These are phyloP conservation scores for Agrilus biguttatus DNA, from an alignment of 2,888 invertebrate genomes.

Conservation along the genomic window DNA sequence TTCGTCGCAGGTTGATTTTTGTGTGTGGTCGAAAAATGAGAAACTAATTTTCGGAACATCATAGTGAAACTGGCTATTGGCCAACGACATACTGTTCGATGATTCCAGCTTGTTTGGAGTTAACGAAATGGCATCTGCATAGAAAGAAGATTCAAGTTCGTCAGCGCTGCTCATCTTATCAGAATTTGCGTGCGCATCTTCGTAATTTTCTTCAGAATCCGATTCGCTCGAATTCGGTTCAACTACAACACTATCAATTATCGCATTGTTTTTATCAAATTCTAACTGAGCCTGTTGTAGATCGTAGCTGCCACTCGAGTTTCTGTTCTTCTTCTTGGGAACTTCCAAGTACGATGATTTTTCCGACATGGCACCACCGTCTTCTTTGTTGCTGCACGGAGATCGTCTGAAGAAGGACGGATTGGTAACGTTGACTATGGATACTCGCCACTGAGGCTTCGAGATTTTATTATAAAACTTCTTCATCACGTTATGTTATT, in stretches of 20 bases:
- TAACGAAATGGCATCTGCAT: slow-evolving; percentile 5
- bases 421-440: slow-evolving; percentile 24
- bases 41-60: slow-evolving; percentile 31
- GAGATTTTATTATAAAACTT: slow-evolving; percentile 28
- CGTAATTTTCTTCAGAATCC: slow-evolving; percentile 15
- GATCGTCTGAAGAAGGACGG: slow-evolving; percentile 18
- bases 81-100: slow-evolving; percentile 4
- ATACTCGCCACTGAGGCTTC: slow-evolving; percentile 29
- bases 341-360: background rate
- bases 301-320: slow-evolving; percentile 27
- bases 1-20: slow-evolving; percentile 1
- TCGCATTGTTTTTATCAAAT: slow-evolving; percentile 14
- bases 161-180: slow-evolving; percentile 10
- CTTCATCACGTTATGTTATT: slow-evolving; percentile 19
- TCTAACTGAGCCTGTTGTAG: slow-evolving; percentile 24
- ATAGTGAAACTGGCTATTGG: slow-evolving; percentile 18
- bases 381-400: slow-evolving; percentile 13
- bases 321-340: slow-evolving; percentile 9
- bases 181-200: slow-evolving; percentile 18
- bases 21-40: slow-evolving; percentile 23
- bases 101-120: slow-evolving; percentile 4
- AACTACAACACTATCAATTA: slow-evolving; percentile 8
- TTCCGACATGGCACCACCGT: background rate
- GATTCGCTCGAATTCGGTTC: slow-evolving; percentile 14
- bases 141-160: slow-evolving; percentile 6